These are phyloP conservation scores for Cataglyphis rosenhaueri DNA, from an alignment of 2,888 invertebrate species.

Conservation along the genomic window DNA sequence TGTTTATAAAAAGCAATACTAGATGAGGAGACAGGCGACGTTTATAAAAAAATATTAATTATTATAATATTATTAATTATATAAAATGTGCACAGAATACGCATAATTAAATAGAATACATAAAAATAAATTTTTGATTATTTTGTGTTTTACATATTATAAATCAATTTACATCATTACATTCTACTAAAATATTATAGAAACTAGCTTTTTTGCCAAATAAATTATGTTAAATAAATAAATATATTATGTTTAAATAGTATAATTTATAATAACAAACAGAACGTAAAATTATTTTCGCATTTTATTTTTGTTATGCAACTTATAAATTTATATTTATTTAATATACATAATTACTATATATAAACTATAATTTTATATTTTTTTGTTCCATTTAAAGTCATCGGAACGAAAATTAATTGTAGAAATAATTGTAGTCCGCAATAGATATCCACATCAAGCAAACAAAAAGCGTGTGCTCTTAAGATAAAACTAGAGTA, in stretches of 20 bases:
- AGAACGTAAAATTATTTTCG: not conserved
- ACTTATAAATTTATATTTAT: conserved; percentile 4
- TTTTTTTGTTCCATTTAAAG: not conserved
- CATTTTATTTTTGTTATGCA: not conserved
- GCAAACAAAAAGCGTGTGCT: no score
- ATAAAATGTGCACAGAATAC: not conserved
- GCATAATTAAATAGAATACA: not conserved
- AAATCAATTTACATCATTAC: no score
- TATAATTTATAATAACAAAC: not conserved
- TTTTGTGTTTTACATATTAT: no score
- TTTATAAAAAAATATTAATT: not conserved
- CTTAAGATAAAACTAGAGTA: not conserved
- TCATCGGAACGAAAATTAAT: not conserved
- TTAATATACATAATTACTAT: no score
- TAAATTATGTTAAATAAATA: not conserved
- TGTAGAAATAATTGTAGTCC: not conserved
- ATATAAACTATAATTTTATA: not conserved
- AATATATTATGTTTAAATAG: no score
- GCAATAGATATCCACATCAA: not conserved
- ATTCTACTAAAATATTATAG: no score
- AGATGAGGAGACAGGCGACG: no score
- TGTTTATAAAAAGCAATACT: not conserved
- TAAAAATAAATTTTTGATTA: not conserved
- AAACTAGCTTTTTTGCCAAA: not conserved
- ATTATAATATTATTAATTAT: not conserved